Percentiles rank a stretch among this genome's conserved stretches.
These are phyloP conservation scores for Pogonomyrmex californicus DNA, from an alignment of 1,140 invertebrate species.

Conservation along the genomic window DNA sequence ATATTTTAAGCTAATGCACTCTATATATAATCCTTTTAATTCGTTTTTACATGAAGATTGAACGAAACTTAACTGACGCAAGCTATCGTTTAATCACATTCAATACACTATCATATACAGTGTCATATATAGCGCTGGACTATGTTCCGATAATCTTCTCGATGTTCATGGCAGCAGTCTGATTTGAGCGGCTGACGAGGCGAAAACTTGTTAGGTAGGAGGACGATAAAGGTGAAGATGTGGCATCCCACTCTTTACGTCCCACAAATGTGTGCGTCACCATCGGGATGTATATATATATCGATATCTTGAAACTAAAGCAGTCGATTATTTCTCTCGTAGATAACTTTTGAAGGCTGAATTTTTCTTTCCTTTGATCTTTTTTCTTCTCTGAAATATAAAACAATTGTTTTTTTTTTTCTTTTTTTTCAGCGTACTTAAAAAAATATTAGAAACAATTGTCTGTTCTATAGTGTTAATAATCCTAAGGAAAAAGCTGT, in stretches of 20 bases:
- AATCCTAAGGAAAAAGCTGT: not conserved
- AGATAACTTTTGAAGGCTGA: not conserved
- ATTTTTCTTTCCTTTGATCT: not conserved
- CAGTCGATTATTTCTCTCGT: not conserved
- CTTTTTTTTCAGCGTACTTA: not conserved
- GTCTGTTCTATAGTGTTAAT: not conserved
- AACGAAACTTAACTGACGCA: not conserved
- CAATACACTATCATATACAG: not conserved
- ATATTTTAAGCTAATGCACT: not conserved
- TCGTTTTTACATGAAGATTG: not conserved
- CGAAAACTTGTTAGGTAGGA: conserved; percentile 46
- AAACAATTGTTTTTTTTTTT: not conserved
- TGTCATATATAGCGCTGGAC: not conserved
- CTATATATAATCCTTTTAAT: not conserved
- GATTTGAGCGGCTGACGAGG: conserved; percentile 59
- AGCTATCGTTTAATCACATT: not conserved
- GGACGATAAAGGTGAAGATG: not conserved
- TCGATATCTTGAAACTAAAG: conserved; percentile 7
- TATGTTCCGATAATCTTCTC: conserved; percentile 8
- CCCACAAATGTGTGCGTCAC: conserved; percentile 14
- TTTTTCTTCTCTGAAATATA: not conserved
- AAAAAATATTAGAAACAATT: not conserved
- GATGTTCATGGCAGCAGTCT: conserved; percentile 2
- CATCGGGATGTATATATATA: not conserved
- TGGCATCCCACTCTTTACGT: not conserved